A percentile compares a stretch with the other conserved stretches of the same genome.
These are phyloP conservation scores for Arizona elegans DNA, from an alignment of 2,113 vertebrate species.

Conservation along the genomic window DNA sequence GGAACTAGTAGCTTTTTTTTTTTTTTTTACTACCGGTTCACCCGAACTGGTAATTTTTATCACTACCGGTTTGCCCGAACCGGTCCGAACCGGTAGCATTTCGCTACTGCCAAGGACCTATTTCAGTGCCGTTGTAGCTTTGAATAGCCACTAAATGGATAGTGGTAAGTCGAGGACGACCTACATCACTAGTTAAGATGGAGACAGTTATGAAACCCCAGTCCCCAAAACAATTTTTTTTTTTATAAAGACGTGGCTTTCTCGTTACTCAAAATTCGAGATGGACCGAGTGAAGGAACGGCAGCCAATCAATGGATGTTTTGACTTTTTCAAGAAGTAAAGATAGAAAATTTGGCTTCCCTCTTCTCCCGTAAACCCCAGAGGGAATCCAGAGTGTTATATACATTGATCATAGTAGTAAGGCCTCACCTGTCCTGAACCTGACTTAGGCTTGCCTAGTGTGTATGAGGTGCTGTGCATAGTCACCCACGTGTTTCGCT, in stretches of 20 bases:
- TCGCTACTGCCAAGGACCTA: background rate
- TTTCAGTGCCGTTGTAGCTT: background rate
- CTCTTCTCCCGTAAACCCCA: background rate
- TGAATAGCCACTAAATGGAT: background rate
- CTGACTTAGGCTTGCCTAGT: conserved; percentile 56
- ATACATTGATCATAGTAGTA: conserved; percentile 79
- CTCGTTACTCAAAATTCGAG: background rate
- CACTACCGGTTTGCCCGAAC: no score
- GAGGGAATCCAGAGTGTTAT: conserved; percentile 76
- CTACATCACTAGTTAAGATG: background rate
- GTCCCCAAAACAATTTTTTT: background rate
- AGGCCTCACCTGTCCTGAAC: conserved; percentile 74
- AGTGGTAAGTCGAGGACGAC: background rate
- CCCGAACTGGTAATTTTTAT: no score
- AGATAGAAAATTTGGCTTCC: background rate
- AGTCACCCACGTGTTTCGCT: conserved; percentile 72
- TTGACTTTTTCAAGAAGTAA: background rate
- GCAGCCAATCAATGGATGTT: background rate
- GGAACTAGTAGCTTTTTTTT: no score
- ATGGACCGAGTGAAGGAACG: background rate
- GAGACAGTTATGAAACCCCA: background rate
- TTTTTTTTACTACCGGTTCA: no score
- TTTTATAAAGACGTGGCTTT: background rate
- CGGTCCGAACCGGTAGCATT: no score
- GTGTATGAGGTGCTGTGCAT: conserved; percentile 65